A percentile compares a stretch with the other conserved stretches of the same genome.
Evolutionary conservation across 2,113 vertebrate genomes (phyloP).

Genomic region (Tetrao urogallus): DNA sequence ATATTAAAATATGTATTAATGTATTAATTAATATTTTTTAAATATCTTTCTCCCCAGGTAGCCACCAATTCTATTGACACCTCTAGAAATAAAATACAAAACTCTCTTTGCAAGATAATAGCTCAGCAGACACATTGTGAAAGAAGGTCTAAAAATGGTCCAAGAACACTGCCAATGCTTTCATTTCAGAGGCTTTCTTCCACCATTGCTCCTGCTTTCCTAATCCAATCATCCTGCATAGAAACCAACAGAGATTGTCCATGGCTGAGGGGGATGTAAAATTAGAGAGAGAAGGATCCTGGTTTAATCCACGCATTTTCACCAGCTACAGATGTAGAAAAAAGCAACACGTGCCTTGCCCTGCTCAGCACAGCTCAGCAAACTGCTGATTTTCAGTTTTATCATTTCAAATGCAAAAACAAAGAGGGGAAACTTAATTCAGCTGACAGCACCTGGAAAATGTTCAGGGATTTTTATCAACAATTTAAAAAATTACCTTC

Average conservation of each 20-base stretch:
- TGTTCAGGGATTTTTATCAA: not conserved
- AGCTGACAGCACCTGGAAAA: not conserved
- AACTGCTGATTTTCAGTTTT: not conserved
- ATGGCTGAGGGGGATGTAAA: not conserved
- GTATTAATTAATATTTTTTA: not conserved
- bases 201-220: not conserved
- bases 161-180: conserved; percentile 3
- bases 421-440: not conserved
- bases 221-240: not conserved
- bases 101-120: conserved; percentile 22
- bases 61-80: not conserved
- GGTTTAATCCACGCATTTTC: not conserved
- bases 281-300: not conserved
- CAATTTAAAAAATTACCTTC: not conserved
- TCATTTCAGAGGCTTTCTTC: not conserved
- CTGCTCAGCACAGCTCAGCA: not conserved
- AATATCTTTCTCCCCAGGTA: not conserved
- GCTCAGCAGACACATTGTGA: not conserved
- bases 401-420: not conserved
- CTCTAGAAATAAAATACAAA: conserved; percentile 15
- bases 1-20: not conserved
- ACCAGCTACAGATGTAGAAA: accelerated
- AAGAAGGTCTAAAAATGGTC: conserved; percentile 32
- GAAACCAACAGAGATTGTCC: not conserved
- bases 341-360: accelerated